Evolutionary conservation across 2,113 vertebrate genomes (phyloP).

Genomic region (Oreochromis spilurus): DNA sequence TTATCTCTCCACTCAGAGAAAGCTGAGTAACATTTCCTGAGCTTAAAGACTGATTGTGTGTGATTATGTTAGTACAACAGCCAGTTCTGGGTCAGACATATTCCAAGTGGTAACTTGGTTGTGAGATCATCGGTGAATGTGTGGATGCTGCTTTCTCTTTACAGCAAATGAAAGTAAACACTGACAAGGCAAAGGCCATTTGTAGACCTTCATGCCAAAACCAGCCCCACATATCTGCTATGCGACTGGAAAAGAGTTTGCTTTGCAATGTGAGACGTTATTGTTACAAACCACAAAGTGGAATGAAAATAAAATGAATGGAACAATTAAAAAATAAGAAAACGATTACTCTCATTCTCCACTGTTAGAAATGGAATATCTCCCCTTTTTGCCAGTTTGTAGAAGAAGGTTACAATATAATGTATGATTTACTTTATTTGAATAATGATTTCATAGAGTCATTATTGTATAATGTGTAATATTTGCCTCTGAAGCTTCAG

Average conservation of each 20-base stretch:
- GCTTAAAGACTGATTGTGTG: neutral
- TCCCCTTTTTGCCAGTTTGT: neutral
- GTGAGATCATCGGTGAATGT: slow-evolving; percentile 9
- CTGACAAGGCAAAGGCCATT: neutral
- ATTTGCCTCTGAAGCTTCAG: neutral
- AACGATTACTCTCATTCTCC: neutral
- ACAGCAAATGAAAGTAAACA: slow-evolving; percentile 10
- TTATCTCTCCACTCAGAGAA: neutral
- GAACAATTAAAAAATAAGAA: neutral
- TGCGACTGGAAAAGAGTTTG: neutral
- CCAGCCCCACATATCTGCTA: neutral
- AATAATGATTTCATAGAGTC: neutral
- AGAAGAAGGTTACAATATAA: neutral
- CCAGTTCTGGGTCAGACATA: neutral
- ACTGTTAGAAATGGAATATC: neutral
- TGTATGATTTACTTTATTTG: neutral
- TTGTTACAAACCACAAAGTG: neutral
- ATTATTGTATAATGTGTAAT: neutral
- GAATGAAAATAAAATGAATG: neutral
- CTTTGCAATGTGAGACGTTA: neutral
- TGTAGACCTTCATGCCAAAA: slow-evolving; percentile 33
- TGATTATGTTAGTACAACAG: neutral
- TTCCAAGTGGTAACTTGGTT: slow-evolving; percentile 7
- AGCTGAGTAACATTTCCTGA: neutral
- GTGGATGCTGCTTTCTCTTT: neutral